Evolutionary conservation across 2,888 invertebrate species (phyloP).

Genomic region (Trisateles emortualis): DNA sequence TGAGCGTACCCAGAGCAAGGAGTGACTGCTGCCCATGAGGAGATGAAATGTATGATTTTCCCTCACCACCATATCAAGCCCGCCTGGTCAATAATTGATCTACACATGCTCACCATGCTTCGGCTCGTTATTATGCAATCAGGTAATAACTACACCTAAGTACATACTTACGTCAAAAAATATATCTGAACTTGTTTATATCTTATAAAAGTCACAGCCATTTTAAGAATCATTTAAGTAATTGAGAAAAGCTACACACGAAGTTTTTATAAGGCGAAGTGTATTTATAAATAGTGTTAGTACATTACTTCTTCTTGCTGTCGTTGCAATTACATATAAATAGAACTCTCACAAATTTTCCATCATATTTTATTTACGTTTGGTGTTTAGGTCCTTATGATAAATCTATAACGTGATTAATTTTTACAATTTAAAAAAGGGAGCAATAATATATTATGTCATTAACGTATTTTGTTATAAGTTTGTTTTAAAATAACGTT

Average conservation of each 20-base stretch:
- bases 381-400: conserved; percentile 15
- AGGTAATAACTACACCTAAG: too few relatives aligned
- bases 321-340: not conserved
- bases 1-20: too few relatives aligned
- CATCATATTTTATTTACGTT: conserved; percentile 29
- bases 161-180: too few relatives aligned
- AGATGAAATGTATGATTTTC: too few relatives aligned
- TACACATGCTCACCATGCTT: too few relatives aligned
- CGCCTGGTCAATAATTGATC: too few relatives aligned
- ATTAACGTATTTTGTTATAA: not conserved
- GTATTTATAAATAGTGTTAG: not conserved
- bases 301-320: not conserved
- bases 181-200: too few relatives aligned
- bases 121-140: too few relatives aligned
- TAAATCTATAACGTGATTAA: conserved; percentile 4
- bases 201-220: conserved; percentile 23
- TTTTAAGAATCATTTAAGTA: not conserved
- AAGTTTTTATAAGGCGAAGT: not conserved
- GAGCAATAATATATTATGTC: not conserved
- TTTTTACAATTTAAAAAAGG: conserved; percentile 11
- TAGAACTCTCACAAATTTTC: conserved; percentile 25
- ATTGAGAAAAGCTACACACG: not conserved
- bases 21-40: too few relatives aligned
- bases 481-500: not conserved
- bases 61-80: too few relatives aligned